These are phyloP conservation scores for Monochamus alternatus DNA, from an alignment of 2,888 invertebrate genomes.

Conservation along the genomic window DNA sequence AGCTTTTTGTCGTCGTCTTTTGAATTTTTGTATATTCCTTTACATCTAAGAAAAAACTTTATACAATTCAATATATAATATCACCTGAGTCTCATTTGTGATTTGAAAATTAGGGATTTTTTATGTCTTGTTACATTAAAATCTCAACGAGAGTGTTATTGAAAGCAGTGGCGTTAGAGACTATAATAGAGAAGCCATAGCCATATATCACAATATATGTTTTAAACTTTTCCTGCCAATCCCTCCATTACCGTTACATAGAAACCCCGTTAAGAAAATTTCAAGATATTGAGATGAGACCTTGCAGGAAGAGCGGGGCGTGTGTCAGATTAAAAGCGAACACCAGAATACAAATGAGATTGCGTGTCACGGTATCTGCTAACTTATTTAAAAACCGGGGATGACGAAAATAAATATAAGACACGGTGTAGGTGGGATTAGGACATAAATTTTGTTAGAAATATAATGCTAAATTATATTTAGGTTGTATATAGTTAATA, in stretches of 20 bases:
- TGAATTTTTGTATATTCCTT: too few relatives aligned
- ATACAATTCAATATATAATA: not conserved
- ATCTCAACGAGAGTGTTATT: not conserved
- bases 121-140: too few relatives aligned
- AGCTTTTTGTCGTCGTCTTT: too few relatives aligned
- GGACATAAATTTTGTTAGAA: not conserved
- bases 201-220: not conserved
- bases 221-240: not conserved
- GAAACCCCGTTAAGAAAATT: slow-evolving; percentile 4
- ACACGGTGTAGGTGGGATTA: slow-evolving; percentile 1
- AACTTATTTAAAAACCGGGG: slow-evolving; percentile 42
- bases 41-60: too few relatives aligned
- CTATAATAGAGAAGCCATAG: not conserved
- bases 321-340: slow-evolving; percentile 64
- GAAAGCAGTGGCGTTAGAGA: not conserved
- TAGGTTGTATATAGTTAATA: not conserved
- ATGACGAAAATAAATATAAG: slow-evolving; percentile 32
- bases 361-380: slow-evolving; percentile 54
- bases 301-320: slow-evolving; percentile 53
- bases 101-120: too few relatives aligned
- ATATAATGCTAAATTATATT: not conserved
- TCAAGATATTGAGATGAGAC: slow-evolving; percentile 26
- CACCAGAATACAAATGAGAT: slow-evolving; percentile 65
- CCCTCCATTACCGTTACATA: not conserved
- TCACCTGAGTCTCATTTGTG: not conserved